Percentiles rank a stretch among this genome's conserved stretches.
These are phyloP conservation scores for Stictocephala bisonia DNA, from an alignment of 2,888 invertebrate genomes.

Conservation along the genomic window DNA sequence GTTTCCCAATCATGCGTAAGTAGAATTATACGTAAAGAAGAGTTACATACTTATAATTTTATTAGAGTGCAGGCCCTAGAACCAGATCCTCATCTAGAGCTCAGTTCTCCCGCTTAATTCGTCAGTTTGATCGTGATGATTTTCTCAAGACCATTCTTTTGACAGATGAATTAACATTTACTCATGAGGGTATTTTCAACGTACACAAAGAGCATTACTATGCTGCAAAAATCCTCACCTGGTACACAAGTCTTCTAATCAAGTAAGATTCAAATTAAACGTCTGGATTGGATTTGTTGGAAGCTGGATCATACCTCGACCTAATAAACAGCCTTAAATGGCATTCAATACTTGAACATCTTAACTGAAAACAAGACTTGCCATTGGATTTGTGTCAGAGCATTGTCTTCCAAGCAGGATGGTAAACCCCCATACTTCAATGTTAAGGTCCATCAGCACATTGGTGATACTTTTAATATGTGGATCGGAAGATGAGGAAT, in stretches of 20 bases:
- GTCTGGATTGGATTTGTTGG: constrained; percentile 19
- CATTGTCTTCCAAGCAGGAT: too few relatives aligned
- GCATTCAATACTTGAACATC: constrained; percentile 6
- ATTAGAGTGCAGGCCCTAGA: constrained; percentile 16
- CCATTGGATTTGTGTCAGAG: constrained; percentile 7
- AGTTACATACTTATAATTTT: constrained; percentile 11
- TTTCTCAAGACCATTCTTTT: too few relatives aligned
- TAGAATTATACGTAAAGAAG: constrained; percentile 1
- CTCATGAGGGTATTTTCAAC: constrained; percentile 16
- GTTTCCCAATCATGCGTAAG: constrained; percentile 20
- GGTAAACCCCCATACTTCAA: neutral
- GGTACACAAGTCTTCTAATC: neutral
- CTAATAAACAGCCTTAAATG: constrained; percentile 6
- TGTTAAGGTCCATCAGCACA: neutral
- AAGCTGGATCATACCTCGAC: constrained; percentile 4
- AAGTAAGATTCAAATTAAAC: constrained; percentile 24
- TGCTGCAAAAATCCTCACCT: constrained; percentile 23
- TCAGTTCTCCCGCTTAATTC: constrained; percentile 21
- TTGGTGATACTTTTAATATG: constrained; percentile 1
- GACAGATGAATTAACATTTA: constrained; percentile 29
- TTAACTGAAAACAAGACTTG: constrained; percentile 6
- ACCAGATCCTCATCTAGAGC: constrained; percentile 4
- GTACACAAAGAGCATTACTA: constrained; percentile 25
- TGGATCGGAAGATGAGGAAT: neutral
- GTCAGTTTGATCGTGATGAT: constrained; percentile 1